These are phyloP conservation scores for Cheilinus undulatus DNA, from an alignment of 2,113 vertebrate species.

Conservation along the genomic window DNA sequence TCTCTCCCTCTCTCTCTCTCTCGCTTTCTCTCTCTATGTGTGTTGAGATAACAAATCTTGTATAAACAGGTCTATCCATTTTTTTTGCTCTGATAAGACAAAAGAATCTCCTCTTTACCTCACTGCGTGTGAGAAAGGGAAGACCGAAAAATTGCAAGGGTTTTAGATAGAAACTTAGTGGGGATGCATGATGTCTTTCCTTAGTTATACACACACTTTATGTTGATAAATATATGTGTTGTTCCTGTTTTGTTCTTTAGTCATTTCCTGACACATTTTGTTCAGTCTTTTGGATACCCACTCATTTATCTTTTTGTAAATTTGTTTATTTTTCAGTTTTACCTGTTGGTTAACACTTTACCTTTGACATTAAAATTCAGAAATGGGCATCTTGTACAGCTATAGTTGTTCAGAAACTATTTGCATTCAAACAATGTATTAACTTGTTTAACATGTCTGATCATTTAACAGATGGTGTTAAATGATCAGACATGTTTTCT, in stretches of 20 bases:
- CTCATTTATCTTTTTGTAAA: constrained; percentile 27
- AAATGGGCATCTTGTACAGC: constrained; percentile 1
- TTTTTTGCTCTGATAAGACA: constrained; percentile 12
- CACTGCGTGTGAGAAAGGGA: no score
- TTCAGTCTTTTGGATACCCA: constrained; percentile 30
- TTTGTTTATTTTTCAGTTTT: constrained; percentile 13
- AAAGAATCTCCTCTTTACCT: background rate
- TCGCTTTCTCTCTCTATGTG: no score
- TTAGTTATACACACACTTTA: constrained; percentile 8
- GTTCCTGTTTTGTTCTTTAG: constrained; percentile 11
- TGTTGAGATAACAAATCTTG: constrained; percentile 8
- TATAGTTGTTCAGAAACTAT: background rate
- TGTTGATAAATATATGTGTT: constrained; percentile 6
- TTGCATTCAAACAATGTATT: constrained; percentile 6
- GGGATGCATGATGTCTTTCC: background rate
- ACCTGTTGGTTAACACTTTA: constrained; percentile 10
- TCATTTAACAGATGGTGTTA: background rate
- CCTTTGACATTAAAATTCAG: constrained; percentile 3
- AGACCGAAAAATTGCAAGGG: background rate
- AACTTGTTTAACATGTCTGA: background rate
- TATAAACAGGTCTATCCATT: constrained; percentile 29
- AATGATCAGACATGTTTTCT: background rate
- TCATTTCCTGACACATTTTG: constrained; percentile 16
- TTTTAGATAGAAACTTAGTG: background rate
- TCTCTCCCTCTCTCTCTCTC: no score